Base-by-base conservation (phyloP, 2,888 invertebrate species). In the Creontiades dilutus region DNA sequence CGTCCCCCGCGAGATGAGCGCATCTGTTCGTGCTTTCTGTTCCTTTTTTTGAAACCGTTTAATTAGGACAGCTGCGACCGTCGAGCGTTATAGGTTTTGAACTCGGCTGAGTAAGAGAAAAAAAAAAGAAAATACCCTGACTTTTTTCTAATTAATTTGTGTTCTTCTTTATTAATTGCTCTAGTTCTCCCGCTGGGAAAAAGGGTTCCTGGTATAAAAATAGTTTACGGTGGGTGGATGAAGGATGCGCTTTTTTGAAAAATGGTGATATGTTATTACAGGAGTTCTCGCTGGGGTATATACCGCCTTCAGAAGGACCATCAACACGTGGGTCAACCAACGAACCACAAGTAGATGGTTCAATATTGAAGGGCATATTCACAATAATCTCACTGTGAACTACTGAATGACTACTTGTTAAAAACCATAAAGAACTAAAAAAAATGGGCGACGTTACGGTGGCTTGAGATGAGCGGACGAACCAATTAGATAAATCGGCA, bases 31-130 rank as follows among this genome's bases (percentile, higher is more conserved):
- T 16, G 37, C 37, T 37, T 37, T 37, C 85, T 85, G 27, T 85
- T 14, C 52, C n/a, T n/a, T 16, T 82, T 61, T 61, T 85, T 52
- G 13, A 57, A 85, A 85, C 85, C 61, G 85, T 85, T 85, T 85
- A 57, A 85, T 85, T 85, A 85, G 57, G 85, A 85, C 85, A 85
- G 85, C 85, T 85, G 85, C 57, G 57, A 57, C 85, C 37, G 28
- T 61, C 85, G 61, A 85, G 61, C 85, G 57, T 52, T 61, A 85
- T 82, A 82, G 47, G 47, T 82, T 82, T 48, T 52, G 52, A 52
- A 68, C 19, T 23, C 23, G 48, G 57, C 37, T 28, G 55, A 82
- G 7, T 16, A 55, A 55, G n/a, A 82, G 19, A 23, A 11, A 14
- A 19, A 81, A 52, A 82, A 82, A 52, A 47, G 4, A n/a, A n/a